Base-by-base conservation (phyloP, 2,113 vertebrate genomes). In the Thamnaconus septentrionalis region DNA sequence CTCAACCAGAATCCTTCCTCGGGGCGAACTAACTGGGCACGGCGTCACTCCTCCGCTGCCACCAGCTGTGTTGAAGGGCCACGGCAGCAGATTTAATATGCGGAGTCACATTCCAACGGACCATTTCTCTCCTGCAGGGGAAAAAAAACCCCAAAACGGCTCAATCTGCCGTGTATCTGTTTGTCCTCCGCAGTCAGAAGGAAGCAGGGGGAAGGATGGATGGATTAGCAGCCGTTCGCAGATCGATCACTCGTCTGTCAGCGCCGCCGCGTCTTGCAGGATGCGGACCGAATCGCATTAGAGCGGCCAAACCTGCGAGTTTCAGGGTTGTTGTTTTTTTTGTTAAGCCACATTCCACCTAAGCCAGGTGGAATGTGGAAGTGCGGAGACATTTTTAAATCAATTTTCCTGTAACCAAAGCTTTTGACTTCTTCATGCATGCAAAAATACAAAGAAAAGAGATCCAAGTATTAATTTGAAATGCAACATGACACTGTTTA, bases 1-100 rank as follows among this genome's bases (percentile, higher is more conserved):
- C 73, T 12, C 64, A 70, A 78, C 66, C 66, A 56, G 69, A 82
- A 85, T 80, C 83, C 72, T 59, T 58, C 76, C 78, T 74, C 42
- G 53, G 66, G 76, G 73, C 69, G 42, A 79, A 69, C 53, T 49
- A 74, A 80, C 71, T 56, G 41, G 18, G 18, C 18, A 31, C 18
- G 18, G 18, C 18, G 18, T 31, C 18, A 31, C 18, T 31, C 18
- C 18, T 31, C 18, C 18, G 18, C 18, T 31, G 18, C 18, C 18
- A 31, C 18, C 18, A 31, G 18, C 18, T 31, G 18, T 31, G 18
- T 31, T 31, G 18, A 31, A 31, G 2, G 18, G 18, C 18, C 18
- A 31, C 5, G 43, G 54, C 44, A 69, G 57, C 66, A 71, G 75
- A 78, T 82, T 68, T 73, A 31, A 31, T 67, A 70, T 31, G 58